A percentile compares a stretch with the other conserved stretches of the same genome.
These are phyloP conservation scores for Anas platyrhynchos DNA, from an alignment of 2,113 vertebrate species.

Conservation along the genomic window DNA sequence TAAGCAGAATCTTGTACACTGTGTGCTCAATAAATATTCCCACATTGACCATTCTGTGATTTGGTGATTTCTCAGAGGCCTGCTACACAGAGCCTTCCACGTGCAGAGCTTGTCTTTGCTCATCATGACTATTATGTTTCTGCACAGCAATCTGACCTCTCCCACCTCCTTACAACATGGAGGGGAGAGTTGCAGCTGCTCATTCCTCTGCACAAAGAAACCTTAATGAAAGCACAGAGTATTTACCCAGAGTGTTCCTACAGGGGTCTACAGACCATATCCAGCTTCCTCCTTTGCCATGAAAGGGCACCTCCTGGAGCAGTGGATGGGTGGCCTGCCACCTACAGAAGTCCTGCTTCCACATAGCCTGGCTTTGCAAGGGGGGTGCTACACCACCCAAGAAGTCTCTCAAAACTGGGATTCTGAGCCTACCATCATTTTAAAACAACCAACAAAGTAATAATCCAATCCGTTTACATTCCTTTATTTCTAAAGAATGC, in stretches of 20 bases:
- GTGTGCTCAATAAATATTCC: neutral
- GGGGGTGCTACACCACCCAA: neutral
- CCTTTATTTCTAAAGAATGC: neutral
- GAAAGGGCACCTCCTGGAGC: neutral
- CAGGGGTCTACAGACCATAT: neutral
- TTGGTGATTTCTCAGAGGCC: neutral
- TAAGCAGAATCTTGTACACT: neutral
- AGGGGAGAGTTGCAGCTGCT: neutral
- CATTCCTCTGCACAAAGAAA: neutral
- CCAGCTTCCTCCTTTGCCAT: neutral
- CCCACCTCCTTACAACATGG: neutral
- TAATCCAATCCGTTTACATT: neutral
- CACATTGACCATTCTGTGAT: no score
- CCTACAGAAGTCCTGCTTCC: neutral
- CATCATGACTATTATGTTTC: rapidly evolving
- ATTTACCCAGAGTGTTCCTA: neutral
- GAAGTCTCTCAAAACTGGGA: neutral
- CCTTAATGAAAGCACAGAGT: neutral
- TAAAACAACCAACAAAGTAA: neutral
- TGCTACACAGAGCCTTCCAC: neutral
- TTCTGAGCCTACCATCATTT: neutral
- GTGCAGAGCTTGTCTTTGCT: neutral
- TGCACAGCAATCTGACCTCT: neutral
- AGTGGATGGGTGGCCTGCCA: rapidly evolving
- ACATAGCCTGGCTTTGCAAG: neutral